Conservation (phyloP, 1,140 invertebrate species). For the Drosophila arawakana region DNA sequence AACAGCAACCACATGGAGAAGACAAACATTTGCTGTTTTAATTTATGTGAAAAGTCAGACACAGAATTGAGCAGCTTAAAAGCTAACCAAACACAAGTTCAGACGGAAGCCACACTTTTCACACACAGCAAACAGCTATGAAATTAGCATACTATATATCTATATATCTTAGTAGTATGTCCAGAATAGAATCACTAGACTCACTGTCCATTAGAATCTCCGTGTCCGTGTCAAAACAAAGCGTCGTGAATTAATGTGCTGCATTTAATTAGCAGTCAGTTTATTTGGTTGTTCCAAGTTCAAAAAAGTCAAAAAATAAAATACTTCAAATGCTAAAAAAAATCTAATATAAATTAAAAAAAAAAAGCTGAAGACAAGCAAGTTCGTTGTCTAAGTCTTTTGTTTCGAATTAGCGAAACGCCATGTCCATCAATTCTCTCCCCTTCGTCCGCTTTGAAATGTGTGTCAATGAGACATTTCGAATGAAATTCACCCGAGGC, state of each 20-base stretch:
- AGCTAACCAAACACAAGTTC: constrained; percentile 27
- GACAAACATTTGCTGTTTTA: constrained; percentile 66
- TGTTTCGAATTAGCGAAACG: constrained; percentile 32
- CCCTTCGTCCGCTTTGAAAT: constrained; percentile 33
- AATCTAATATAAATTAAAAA: constrained; percentile 3
- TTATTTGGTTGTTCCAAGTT: constrained; percentile 12
- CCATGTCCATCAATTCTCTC: constrained; percentile 30
- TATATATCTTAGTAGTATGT: constrained; percentile 31
- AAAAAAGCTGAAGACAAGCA: constrained; percentile 6
- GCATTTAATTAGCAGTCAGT: constrained; percentile 41
- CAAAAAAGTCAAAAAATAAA: neutral
- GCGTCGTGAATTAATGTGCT: constrained; percentile 37
- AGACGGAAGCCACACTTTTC: constrained; percentile 46
- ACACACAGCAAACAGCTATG: neutral
- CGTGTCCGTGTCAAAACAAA: constrained; percentile 30
- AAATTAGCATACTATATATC: constrained; percentile 7
- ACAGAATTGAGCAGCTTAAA: constrained; percentile 16
- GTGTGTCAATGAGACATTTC: constrained; percentile 57
- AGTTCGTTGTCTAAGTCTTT: constrained; percentile 57
- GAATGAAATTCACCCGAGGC: constrained; percentile 21
- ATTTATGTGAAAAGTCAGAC: constrained; percentile 68
- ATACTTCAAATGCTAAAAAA: neutral
- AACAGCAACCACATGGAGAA: constrained; percentile 16
- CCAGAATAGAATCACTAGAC: constrained; percentile 29
- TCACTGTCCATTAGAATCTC: constrained; percentile 24